Percentiles rank a stretch among this genome's conserved stretches.
phyloP scores from a whole-genome alignment of 2,888 invertebrate genomes.

The Dryadula phaetusa region DNA sequence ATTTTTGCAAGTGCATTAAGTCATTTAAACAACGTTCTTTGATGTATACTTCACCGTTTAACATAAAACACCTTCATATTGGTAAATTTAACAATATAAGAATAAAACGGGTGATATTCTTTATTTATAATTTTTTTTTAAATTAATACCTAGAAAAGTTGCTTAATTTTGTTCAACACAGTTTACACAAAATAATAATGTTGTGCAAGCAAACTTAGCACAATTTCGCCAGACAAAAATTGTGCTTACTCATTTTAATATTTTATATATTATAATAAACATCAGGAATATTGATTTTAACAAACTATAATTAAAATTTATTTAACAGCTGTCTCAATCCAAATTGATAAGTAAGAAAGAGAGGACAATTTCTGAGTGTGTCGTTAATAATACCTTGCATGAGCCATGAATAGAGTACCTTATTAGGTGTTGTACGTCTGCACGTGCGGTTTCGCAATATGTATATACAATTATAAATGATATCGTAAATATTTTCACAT shows the following conservation, averaged over 20 bases:
- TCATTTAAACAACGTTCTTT: background rate
- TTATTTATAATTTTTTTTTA: too few relatives aligned
- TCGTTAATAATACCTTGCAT: constrained; percentile 44
- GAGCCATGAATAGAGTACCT: constrained; percentile 56
- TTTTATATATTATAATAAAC: constrained; percentile 25
- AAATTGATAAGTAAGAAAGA: constrained; percentile 25
- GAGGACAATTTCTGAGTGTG: constrained; percentile 35
- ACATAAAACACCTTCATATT: background rate
- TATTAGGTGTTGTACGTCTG: constrained; percentile 48
- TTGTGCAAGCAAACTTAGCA: background rate
- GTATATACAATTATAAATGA: constrained; percentile 3
- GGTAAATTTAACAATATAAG: too few relatives aligned
- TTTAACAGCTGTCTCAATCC: constrained; percentile 42
- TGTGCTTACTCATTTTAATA: background rate
- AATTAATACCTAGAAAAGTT: background rate
- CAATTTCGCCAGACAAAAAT: background rate
- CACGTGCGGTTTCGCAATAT: constrained; percentile 24
- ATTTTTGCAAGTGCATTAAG: background rate
- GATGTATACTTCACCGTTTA: background rate
- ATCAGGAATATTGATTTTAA: constrained; percentile 20
- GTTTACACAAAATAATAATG: background rate
- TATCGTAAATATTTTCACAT: too few relatives aligned
- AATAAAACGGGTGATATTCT: too few relatives aligned
- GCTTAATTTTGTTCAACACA: background rate
- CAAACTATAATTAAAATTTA: constrained; percentile 32